phyloP scores from a whole-genome alignment of 2,113 vertebrate genomes.

The Sitta europaea region DNA sequence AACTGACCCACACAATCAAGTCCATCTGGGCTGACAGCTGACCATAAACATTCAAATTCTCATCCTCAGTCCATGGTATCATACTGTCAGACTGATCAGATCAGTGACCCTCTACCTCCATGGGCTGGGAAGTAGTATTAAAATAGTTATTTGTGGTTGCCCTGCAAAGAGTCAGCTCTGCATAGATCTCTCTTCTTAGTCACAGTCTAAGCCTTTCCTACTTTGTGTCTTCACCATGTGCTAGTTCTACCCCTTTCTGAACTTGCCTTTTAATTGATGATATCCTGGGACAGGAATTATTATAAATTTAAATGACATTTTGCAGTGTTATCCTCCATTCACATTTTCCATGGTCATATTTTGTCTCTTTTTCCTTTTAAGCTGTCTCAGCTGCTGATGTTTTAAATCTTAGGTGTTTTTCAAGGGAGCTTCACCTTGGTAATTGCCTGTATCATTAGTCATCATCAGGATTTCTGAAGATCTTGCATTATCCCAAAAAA shows the following conservation, averaged over 20 bases:
- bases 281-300: neutral
- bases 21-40: too few species aligned
- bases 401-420: neutral
- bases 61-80: neutral
- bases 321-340: neutral
- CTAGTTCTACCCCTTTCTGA: neutral
- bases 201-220: neutral
- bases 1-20: neutral
- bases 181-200: neutral
- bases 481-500: neutral
- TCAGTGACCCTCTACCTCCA: neutral
- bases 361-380: neutral
- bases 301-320: neutral
- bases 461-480: neutral
- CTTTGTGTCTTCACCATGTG: neutral
- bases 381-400: neutral
- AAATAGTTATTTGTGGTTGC: neutral
- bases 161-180: neutral
- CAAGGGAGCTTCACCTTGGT: neutral
- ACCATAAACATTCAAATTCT: neutral
- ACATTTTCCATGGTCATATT: neutral
- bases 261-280: neutral
- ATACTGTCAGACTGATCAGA: neutral
- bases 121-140: neutral
- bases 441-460: neutral